Evolutionary conservation across 2,797 vertebrate species (phyloP).

Genomic region (Falco novaeseelandiae): DNA sequence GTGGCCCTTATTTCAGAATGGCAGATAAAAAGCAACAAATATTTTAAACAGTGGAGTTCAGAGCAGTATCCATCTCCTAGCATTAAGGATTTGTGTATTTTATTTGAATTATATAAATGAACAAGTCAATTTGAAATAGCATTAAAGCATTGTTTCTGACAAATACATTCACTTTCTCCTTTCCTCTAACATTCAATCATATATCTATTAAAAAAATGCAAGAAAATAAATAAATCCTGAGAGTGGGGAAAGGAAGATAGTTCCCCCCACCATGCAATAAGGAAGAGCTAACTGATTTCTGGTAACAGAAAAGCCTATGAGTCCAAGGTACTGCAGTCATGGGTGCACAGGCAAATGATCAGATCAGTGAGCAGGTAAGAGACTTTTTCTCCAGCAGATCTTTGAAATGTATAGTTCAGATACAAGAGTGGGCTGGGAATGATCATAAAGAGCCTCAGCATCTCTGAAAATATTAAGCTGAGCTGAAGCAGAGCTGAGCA

Average conservation of each 20-base stretch:
- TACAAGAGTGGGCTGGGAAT: neutral
- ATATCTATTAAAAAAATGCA: neutral
- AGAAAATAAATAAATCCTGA: neutral
- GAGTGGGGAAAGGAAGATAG: neutral
- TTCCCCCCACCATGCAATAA: neutral
- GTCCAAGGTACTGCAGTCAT: neutral
- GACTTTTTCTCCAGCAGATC: neutral
- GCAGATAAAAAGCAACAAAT: neutral
- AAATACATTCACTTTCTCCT: neutral
- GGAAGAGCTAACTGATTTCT: neutral
- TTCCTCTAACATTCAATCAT: neutral
- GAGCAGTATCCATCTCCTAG: neutral
- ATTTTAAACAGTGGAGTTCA: neutral
- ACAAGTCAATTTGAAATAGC: neutral
- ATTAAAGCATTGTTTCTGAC: neutral
- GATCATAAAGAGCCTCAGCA: neutral
- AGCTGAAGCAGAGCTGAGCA: neutral
- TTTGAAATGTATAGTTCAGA: neutral
- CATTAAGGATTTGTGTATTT: neutral
- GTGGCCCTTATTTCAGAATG: neutral
- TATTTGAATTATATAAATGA: neutral
- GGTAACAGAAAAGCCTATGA: neutral
- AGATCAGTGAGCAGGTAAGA: neutral
- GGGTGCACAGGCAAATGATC: neutral
- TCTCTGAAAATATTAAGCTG: neutral